phyloP scores from a whole-genome alignment of 2,888 invertebrate species.

The Drosophila acutilabella region DNA sequence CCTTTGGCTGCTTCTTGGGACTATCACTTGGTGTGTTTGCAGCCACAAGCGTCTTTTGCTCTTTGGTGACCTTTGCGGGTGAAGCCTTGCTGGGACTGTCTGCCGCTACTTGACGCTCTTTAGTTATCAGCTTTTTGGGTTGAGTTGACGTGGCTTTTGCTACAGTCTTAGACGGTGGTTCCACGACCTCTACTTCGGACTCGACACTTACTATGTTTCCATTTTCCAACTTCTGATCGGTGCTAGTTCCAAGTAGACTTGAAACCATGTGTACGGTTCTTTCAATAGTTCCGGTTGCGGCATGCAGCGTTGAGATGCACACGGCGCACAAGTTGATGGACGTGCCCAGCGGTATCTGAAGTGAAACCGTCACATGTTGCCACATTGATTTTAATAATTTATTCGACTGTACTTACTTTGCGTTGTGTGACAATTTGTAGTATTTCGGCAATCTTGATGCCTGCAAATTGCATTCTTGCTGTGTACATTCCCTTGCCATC shows the following conservation, averaged over 20 bases:
- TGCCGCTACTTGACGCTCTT: neutral
- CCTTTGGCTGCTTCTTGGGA: neutral
- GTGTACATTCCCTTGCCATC: constrained; percentile 40
- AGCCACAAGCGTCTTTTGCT: neutral
- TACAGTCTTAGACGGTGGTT: neutral
- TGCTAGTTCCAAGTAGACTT: neutral
- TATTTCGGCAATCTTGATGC: constrained; percentile 50
- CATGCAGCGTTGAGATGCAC: constrained; percentile 41
- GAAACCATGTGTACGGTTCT: constrained; percentile 28
- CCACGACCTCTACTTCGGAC: neutral
- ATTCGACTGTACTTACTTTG: constrained; percentile 52
- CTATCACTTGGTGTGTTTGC: neutral
- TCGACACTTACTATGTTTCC: neutral
- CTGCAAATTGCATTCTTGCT: constrained; percentile 43
- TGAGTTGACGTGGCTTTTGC: neutral
- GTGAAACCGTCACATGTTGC: neutral
- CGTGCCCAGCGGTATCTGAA: constrained; percentile 34
- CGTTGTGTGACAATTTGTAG: constrained; percentile 35
- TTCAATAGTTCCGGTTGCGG: constrained; percentile 26
- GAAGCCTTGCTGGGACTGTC: neutral
- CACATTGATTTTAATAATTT: neutral
- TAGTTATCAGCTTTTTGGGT: neutral
- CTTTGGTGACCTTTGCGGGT: neutral
- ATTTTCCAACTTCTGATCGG: neutral
- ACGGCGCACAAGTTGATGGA: constrained; percentile 52